Evolutionary conservation across 2,797 vertebrate genomes (phyloP).

Genomic region (Ctenopoma kingsleyae): DNA sequence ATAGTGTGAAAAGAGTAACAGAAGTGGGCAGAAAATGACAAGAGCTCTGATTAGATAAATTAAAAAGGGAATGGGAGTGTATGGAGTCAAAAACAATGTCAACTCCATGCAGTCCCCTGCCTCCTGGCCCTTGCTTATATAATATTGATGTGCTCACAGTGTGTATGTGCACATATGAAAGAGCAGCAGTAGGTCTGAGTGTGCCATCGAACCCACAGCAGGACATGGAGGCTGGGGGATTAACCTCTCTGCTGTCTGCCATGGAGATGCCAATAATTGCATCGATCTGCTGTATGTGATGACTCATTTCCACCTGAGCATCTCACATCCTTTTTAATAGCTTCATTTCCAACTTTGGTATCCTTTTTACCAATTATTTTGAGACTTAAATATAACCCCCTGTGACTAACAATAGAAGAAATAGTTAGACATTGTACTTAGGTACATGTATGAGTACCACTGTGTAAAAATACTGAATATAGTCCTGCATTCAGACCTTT

Average conservation of each 20-base stretch:
- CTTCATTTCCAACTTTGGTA: conserved; percentile 7
- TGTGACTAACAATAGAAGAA: no score
- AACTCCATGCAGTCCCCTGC: conserved; percentile 16
- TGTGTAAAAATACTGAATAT: no score
- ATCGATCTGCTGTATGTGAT: conserved; percentile 36
- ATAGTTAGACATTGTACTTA: no score
- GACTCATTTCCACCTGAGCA: conserved; percentile 41
- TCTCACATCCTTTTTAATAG: conserved; percentile 26
- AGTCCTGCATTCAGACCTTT: no score
- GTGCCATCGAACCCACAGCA: conserved; percentile 57
- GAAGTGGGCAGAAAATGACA: conserved; percentile 35
- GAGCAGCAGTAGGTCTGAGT: conserved; percentile 42
- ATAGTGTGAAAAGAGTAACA: conserved; percentile 32
- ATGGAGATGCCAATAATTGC: conserved; percentile 42
- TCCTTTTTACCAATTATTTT: conserved; percentile 9
- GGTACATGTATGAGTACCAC: no score
- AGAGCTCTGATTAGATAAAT: conserved; percentile 10
- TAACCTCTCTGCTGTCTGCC: conserved; percentile 50
- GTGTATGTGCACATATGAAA: conserved; percentile 23
- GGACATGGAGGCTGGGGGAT: conserved; percentile 49
- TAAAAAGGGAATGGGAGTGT: conserved; percentile 28
- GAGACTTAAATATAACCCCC: background rate
- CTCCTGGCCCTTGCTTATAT: conserved; percentile 48
- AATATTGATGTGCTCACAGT: conserved; percentile 67
- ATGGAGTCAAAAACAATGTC: conserved; percentile 31